Evolutionary conservation across 2,797 vertebrate genomes (phyloP), one percentile per base, ranked within the genome.

Genomic region (Momotus momota): DNA sequence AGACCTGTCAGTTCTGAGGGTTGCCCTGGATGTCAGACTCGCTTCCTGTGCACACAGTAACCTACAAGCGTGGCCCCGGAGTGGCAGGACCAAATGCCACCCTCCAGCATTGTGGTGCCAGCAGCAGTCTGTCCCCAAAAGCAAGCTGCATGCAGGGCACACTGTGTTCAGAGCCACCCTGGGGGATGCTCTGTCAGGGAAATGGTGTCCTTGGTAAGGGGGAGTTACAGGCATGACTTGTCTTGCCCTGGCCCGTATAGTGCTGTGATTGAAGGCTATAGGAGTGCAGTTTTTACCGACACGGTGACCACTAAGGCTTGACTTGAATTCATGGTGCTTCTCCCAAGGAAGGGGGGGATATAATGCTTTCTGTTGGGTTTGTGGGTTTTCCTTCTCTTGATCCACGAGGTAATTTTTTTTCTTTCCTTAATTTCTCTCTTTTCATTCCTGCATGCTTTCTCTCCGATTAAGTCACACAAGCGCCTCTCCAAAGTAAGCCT

Each of bases 401-500:
- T 74, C 74, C 97, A 96, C n/a, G 4, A 91, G 90, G 77, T 97
- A 96, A 97, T 98, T 96, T 97, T 91, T 98, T 98, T 98, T 98
- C 98, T 97, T 98, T 96, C 98, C 98, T 98, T 98, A 98, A 98
- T 98, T 98, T 98, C 98, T 99, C 97, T 98, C 91, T 99, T 98
- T 99, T 98, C 98, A 98, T 98, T 98, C 98, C 98, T 99, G 99
- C 98, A 99, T 98, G 98, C 98, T 96, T 86, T 97, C 96, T 97
- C 97, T 97, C 95, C 95, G 96, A 98, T 96, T 98, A 99, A 99
- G 99, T 99, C 99, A 99, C 99, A 99, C 99, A 99, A 99, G 99
- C 99, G 98, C 99, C 99, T 99, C 98, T 99, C 99, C 98, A 99
- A 99, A 99, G 99, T 99, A 99, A 99, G 99, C 98, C 95, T 97